These are phyloP conservation scores for Melanargia galathea DNA, from an alignment of 2,888 invertebrate genomes.

Conservation along the genomic window DNA sequence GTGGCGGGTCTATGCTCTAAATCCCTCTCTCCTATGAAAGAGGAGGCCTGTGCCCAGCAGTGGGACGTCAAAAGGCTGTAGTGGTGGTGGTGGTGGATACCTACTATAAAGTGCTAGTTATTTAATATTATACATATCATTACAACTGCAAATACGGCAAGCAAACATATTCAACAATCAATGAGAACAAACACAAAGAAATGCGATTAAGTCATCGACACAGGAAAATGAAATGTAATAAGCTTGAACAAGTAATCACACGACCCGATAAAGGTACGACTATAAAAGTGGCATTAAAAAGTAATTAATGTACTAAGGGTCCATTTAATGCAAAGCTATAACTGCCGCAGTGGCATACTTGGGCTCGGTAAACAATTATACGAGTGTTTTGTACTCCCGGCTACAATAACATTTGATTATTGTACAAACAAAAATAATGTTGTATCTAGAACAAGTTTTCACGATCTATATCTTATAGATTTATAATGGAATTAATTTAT, in stretches of 20 bases:
- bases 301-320: conserved; percentile 75
- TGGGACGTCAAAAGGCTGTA: too few relatives aligned
- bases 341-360: conserved; percentile 21
- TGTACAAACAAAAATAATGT: background rate
- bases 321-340: conserved; percentile 67
- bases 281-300: conserved; percentile 73
- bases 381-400: conserved; percentile 64
- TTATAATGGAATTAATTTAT: background rate
- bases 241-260: conserved; percentile 71
- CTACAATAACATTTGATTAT: conserved; percentile 29
- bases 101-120: too few relatives aligned
- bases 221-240: conserved; percentile 61
- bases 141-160: too few relatives aligned
- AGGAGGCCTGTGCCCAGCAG: too few relatives aligned
- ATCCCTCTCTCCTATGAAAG: too few relatives aligned
- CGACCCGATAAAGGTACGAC: conserved; percentile 67
- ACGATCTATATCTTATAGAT: background rate
- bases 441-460: background rate
- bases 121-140: too few relatives aligned
- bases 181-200: conserved; percentile 26
- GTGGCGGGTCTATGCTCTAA: too few relatives aligned
- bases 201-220: conserved; percentile 64
- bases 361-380: conserved; percentile 64
- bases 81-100: too few relatives aligned
- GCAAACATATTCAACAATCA: background rate